Evolutionary conservation across 2,113 vertebrate genomes (phyloP).

Genomic region (Lepus timidus): DNA sequence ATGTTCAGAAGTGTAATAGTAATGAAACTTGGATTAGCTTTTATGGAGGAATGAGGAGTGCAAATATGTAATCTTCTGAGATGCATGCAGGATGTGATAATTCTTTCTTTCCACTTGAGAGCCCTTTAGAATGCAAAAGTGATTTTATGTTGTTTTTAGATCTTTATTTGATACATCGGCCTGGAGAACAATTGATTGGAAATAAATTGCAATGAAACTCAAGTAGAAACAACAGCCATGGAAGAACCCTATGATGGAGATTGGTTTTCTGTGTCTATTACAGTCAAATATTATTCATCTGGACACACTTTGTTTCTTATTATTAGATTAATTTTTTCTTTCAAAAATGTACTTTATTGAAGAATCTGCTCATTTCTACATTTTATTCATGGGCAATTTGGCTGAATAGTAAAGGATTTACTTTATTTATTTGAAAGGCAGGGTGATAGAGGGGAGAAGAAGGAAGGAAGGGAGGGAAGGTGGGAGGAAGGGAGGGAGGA

Average conservation of each 20-base stretch:
- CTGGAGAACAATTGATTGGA: slow-evolving; percentile 79
- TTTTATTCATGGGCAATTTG: background rate
- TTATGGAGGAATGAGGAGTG: background rate
- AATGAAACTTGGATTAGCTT: slow-evolving; percentile 36
- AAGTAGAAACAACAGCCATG: slow-evolving; percentile 88
- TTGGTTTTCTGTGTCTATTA: slow-evolving; percentile 21
- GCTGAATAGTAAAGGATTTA: background rate
- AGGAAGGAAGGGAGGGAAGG: too few species aligned
- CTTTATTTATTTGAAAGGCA: too few species aligned
- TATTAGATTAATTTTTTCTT: slow-evolving; percentile 16
- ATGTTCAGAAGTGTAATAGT: slow-evolving; percentile 46
- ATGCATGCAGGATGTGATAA: background rate
- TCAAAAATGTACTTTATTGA: background rate
- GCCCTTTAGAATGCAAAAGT: slow-evolving; percentile 36
- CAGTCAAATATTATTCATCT: background rate
- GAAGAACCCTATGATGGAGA: slow-evolving; percentile 89
- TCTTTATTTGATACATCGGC: slow-evolving; percentile 92
- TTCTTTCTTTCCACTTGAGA: background rate
- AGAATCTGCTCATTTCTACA: background rate
- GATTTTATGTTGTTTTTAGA: slow-evolving; percentile 85
- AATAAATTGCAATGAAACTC: slow-evolving; percentile 86
- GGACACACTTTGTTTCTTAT: background rate
- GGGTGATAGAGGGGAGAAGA: too few species aligned
- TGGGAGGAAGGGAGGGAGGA: too few species aligned
- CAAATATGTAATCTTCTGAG: background rate